phyloP scores from a whole-genome alignment of 1,140 invertebrate species.

The Trichonephila inaurata region DNA sequence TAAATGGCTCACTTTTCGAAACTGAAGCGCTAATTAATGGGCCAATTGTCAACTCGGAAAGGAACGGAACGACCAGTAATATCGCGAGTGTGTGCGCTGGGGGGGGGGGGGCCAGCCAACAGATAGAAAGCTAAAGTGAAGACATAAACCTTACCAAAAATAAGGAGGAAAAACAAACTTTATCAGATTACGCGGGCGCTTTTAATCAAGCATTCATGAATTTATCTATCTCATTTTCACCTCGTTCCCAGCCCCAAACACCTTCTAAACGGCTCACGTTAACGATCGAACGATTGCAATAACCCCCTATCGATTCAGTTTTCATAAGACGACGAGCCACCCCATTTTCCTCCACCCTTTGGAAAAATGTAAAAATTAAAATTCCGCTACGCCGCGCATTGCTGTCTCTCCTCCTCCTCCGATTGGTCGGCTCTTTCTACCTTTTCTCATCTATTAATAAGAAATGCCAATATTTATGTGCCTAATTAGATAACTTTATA shows the following conservation, averaged over 20 bases:
- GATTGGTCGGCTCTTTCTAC: conserved; percentile 49
- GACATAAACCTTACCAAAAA: conserved; percentile 51
- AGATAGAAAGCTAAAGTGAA: conserved; percentile 42
- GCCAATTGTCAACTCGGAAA: conserved; percentile 40
- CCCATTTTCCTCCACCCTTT: conserved; percentile 40
- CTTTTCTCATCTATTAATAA: conserved; percentile 76
- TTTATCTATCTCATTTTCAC: conserved; percentile 75
- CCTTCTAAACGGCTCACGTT: conserved; percentile 63
- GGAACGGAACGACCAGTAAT: not conserved
- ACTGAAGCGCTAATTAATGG: conserved; percentile 56
- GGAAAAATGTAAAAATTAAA: conserved; percentile 76
- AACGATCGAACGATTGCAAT: conserved; percentile 76
- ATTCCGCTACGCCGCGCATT: conserved; percentile 40
- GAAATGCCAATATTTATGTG: conserved; percentile 77
- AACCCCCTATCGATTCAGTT: conserved; percentile 76
- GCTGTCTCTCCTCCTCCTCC: conserved; percentile 10
- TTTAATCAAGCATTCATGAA: conserved; percentile 76
- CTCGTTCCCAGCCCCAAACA: conserved; percentile 53
- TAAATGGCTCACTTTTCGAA: conserved; percentile 40
- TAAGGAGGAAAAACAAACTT: conserved; percentile 64
- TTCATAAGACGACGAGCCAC: conserved; percentile 70
- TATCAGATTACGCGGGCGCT: conserved; percentile 73
- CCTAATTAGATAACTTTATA: conserved; percentile 77
- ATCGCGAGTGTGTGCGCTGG: not conserved
- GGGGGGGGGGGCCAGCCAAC: not conserved